Base-by-base conservation (phyloP, 2,888 invertebrate species). In the Stegana nigrithorax region DNA sequence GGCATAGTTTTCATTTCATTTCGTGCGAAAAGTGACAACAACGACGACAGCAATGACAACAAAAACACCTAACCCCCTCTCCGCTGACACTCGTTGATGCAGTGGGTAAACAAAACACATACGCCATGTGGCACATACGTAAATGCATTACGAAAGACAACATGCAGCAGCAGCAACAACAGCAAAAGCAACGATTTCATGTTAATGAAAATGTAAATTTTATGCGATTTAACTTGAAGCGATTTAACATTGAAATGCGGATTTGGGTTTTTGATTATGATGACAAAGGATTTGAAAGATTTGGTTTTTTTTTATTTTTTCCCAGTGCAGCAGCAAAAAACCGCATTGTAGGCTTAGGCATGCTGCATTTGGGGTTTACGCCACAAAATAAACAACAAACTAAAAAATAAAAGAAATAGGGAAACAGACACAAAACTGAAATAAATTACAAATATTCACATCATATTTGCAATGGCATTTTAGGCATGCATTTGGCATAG, bases 131-230 rank as follows among this genome's bases (percentile, higher is more conserved):
- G n/a, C n/a, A n/a, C n/a, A n/a, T n/a, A n/a, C n/a, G n/a, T n/a
- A n/a, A n/a, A n/a, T n/a, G n/a, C n/a, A n/a, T n/a, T n/a, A n/a
- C n/a, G n/a, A n/a, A n/a, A n/a, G n/a, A n/a, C n/a, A n/a, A n/a
- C n/a, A n/a, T n/a, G 7, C 7, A 7, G 42, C 42, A 14, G 7
- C 14, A 10, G 19, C 42, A 42, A 19, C 6, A 8, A 42, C 19
- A 1, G 17, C 42, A n/a, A 14, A 39, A 19, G 42, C 42, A 14
- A 19, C 12, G 7, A 42, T 64, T 69, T 66, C 69, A 62, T 67
- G 68, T 66, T 68, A 74, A 75, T 78, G 70, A 75, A 78, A 80
- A 80, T 80, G 80, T 73, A 75, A 80, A 75, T 80, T 69, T 67
- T 66, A 71, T 72, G 72, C 78, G 26, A 80, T 78, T 74, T 55